Evolutionary conservation across 1,140 invertebrate genomes (phyloP).

Genomic region (Rhopalosiphum maidis): DNA sequence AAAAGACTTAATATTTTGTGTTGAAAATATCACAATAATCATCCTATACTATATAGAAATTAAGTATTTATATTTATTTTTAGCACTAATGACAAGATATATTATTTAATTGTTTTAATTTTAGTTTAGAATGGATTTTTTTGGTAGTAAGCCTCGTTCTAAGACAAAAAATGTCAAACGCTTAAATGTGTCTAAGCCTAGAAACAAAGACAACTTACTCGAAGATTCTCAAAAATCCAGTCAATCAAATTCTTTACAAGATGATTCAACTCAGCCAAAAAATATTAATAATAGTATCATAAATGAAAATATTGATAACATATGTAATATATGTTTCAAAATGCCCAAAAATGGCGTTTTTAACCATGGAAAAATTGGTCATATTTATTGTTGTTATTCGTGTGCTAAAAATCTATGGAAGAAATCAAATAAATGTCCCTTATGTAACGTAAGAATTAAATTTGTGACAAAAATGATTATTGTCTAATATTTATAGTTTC

Average conservation of each 20-base stretch:
- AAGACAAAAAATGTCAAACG: not conserved
- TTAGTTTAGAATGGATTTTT: slow-evolving; percentile 38
- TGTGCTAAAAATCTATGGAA: slow-evolving; percentile 71
- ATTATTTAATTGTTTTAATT: not conserved
- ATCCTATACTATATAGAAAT: not conserved
- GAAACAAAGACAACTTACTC: not conserved
- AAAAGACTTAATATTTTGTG: not conserved
- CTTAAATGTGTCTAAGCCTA: not conserved
- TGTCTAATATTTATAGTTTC: not conserved
- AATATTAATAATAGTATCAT: not conserved
- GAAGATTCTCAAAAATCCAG: not conserved
- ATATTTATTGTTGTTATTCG: slow-evolving; percentile 74
- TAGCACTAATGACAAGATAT: not conserved
- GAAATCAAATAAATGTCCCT: slow-evolving; percentile 69
- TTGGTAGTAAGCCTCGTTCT: not conserved
- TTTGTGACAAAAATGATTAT: slow-evolving; percentile 64
- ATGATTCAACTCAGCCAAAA: not conserved
- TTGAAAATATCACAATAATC: not conserved
- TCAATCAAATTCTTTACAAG: not conserved
- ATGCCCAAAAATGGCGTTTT: slow-evolving; percentile 72
- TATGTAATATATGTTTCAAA: slow-evolving; percentile 69
- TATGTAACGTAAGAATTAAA: slow-evolving; percentile 72
- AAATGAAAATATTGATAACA: not conserved
- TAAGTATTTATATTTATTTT: too few species aligned
- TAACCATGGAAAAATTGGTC: slow-evolving; percentile 70